Evolutionary conservation across 1,140 invertebrate species (phyloP).

Genomic region (Spodoptera litura): DNA sequence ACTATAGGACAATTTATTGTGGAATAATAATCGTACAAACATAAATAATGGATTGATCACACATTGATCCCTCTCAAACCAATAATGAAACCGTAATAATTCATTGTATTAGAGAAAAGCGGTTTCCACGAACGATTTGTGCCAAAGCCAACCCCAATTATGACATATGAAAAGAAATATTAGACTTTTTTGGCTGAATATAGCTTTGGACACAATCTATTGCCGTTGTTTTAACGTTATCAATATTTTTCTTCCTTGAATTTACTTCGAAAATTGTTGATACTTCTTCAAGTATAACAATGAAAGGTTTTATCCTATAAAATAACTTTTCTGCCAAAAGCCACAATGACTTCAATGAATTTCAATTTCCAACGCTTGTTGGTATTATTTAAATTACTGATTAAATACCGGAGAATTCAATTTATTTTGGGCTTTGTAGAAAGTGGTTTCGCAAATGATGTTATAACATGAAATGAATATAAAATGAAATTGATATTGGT

Average conservation of each 20-base stretch:
- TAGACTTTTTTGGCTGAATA: not conserved
- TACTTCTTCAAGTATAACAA: no score
- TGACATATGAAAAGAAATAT: not conserved
- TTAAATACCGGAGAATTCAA: not conserved
- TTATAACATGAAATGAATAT: not conserved
- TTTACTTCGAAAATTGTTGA: not conserved
- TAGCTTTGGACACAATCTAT: not conserved
- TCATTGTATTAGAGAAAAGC: not conserved
- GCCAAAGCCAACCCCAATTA: not conserved
- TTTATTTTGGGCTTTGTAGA: not conserved
- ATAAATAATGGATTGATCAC: not conserved
- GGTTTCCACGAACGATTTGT: not conserved
- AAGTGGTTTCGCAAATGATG: not conserved
- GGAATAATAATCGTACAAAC: constrained; percentile 2
- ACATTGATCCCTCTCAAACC: not conserved
- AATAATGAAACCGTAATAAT: constrained; percentile 3
- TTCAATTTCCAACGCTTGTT: not conserved
- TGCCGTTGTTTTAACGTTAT: not conserved
- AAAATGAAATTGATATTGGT: constrained; percentile 13
- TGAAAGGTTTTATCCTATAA: no score
- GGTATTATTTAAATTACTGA: not conserved
- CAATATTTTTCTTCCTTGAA: not conserved
- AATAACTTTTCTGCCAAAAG: not conserved
- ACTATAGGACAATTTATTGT: not conserved
- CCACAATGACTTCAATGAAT: not conserved